These are phyloP conservation scores for Zoroaster sp. DNA, from an alignment of 53 echinoderm and acorn worm genomes.

Conservation along the genomic window DNA sequence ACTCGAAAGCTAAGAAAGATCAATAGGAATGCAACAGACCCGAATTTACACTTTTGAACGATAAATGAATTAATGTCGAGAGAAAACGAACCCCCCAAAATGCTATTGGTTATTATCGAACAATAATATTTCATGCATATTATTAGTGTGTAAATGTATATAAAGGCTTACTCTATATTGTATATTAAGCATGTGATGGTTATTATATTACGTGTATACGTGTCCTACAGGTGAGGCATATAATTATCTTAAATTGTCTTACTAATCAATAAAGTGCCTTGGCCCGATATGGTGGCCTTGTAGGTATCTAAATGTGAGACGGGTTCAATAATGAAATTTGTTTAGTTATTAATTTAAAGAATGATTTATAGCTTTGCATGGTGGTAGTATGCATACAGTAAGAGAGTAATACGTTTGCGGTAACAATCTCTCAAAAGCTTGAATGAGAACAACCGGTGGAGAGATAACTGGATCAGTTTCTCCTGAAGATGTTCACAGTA, in stretches of 20 bases:
- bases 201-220: not conserved
- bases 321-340: conserved; percentile 43
- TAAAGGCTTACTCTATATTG: not conserved
- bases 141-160: not conserved
- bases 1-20: not conserved
- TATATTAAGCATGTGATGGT: not conserved
- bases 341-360: not conserved
- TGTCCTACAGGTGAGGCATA: conserved; percentile 1
- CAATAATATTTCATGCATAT: too few relatives aligned
- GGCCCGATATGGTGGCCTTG: conserved; percentile 30
- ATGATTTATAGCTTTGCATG: too few relatives aligned
- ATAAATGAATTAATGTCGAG: too few relatives aligned
- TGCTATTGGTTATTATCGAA: too few relatives aligned
- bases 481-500: too few relatives aligned
- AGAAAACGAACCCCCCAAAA: too few relatives aligned
- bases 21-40: not conserved
- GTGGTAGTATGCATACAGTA: too few relatives aligned
- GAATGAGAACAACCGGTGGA: too few relatives aligned
- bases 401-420: too few relatives aligned
- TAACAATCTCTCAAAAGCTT: too few relatives aligned
- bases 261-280: conserved; percentile 50
- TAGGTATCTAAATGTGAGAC: conserved; percentile 15
- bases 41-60: not conserved
- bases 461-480: too few relatives aligned
- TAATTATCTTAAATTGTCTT: conserved; percentile 40